Evolutionary conservation across 1,140 invertebrate species (phyloP), one percentile per base, ranked within the genome.

Genomic region (Hylyphantes graminicola): DNA sequence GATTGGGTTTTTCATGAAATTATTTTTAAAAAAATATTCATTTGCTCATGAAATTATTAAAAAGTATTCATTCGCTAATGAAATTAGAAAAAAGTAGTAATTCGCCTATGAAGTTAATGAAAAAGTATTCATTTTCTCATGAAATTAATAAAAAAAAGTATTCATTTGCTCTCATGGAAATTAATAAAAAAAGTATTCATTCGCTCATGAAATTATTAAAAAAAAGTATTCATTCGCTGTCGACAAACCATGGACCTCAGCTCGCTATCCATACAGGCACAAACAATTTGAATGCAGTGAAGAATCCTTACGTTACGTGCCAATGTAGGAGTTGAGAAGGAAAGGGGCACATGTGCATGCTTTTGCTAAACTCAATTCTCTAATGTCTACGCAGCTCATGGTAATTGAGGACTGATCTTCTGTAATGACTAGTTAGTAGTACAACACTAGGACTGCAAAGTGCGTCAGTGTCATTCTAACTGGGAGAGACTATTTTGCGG

Each of bases 331-430:
- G 65, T 65, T 55, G n/a, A 54, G 48, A 74, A 74, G 35, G 35
- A 35, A 35, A 35, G 13, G 9, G 80, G 80, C 80, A 83, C 80
- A 53, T 65, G 61, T 83, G 80, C 80, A 74, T 83, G 80, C 70
- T 83, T 83, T 74, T 83, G 53, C 54, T 74, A 83, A 82, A 74
- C 54, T 81, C 70, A 53, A 74, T 75, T 74, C 80, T 83, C 57
- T 83, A 75, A 83, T 74, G 72, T 83, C 50, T 83, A 64, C 59
- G 80, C 80, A 70, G 75, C 72, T 72, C 67, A 83, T 74, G 61
- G 50, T 74, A 83, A 65, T 83, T 83, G 80, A 83, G 57, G 68
- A 81, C 67, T 72, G 80, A 83, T 75, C 72, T 83, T 70, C 59
- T 74, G 61, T 65, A 83, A 64, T 55, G 80, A 83, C 64, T 74